Evolutionary conservation across 2,797 vertebrate species (phyloP).

Genomic region (Astyanax mexicanus): DNA sequence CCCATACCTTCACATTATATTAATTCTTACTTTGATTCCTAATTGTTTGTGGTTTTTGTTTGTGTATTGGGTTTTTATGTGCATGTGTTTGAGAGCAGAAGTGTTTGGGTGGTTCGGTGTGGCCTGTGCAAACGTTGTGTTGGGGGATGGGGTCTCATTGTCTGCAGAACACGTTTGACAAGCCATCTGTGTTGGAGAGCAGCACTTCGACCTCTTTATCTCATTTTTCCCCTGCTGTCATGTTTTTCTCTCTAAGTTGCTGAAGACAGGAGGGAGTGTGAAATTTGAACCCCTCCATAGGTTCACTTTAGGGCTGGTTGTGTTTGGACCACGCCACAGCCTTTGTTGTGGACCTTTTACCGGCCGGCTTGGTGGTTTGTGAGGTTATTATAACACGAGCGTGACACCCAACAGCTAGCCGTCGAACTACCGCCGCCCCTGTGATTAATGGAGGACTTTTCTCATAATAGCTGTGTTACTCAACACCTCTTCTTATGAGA

Average conservation of each 20-base stretch:
- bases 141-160: conserved; percentile 58
- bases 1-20: background rate
- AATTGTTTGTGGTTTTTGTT: too few species aligned
- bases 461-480: conserved; percentile 43
- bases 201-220: conserved; percentile 49
- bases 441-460: conserved; percentile 59
- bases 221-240: conserved; percentile 15
- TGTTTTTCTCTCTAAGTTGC: conserved; percentile 51
- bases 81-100: conserved; percentile 20
- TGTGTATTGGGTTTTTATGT: conserved; percentile 28
- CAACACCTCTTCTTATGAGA: conserved; percentile 58
- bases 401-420: conserved; percentile 40
- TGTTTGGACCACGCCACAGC: conserved; percentile 40
- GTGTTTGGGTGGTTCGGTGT: conserved; percentile 45
- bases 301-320: conserved; percentile 50
- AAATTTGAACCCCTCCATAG: conserved; percentile 55
- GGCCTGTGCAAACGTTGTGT: conserved; percentile 49
- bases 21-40: too few species aligned
- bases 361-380: conserved; percentile 26
- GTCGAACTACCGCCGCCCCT: conserved; percentile 42
- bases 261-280: conserved; percentile 57
- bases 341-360: conserved; percentile 26
- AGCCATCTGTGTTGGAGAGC: conserved; percentile 53
- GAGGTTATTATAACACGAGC: conserved; percentile 45
- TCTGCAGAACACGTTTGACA: conserved; percentile 76